phyloP scores from a whole-genome alignment of 2,797 vertebrate species.

The Sylvilagus floridanus region DNA sequence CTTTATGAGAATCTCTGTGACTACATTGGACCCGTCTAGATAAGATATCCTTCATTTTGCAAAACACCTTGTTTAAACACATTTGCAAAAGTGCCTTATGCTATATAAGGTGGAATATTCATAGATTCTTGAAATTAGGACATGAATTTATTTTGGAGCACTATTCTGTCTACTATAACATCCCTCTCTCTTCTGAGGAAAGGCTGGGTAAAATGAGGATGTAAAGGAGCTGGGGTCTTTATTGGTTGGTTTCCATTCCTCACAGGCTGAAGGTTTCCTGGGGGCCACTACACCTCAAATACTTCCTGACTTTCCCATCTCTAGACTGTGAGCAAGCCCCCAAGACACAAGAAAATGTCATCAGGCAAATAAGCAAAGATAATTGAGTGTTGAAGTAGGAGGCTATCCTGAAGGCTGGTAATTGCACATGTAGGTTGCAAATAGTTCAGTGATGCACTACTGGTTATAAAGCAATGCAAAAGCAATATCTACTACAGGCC shows the following conservation, averaged over 20 bases:
- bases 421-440: background rate
- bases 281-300: background rate
- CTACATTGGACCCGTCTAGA: background rate
- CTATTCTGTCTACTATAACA: background rate
- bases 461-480: background rate
- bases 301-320: background rate
- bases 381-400: background rate
- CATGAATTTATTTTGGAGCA: background rate
- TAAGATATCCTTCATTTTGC: background rate
- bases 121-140: background rate
- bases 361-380: background rate
- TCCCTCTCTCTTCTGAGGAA: background rate
- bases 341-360: background rate
- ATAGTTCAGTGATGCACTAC: background rate
- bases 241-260: background rate
- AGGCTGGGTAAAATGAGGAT: background rate
- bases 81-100: background rate
- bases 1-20: background rate
- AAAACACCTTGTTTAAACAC: background rate
- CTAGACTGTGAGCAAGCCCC: background rate
- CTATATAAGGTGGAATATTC: background rate
- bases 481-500: fast-evolving
- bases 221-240: background rate
- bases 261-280: background rate
- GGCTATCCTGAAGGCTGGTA: background rate